Evolutionary conservation across 2,113 vertebrate genomes (phyloP), one percentile per base, ranked within the genome.

Genomic region (Synchiropus splendidus): DNA sequence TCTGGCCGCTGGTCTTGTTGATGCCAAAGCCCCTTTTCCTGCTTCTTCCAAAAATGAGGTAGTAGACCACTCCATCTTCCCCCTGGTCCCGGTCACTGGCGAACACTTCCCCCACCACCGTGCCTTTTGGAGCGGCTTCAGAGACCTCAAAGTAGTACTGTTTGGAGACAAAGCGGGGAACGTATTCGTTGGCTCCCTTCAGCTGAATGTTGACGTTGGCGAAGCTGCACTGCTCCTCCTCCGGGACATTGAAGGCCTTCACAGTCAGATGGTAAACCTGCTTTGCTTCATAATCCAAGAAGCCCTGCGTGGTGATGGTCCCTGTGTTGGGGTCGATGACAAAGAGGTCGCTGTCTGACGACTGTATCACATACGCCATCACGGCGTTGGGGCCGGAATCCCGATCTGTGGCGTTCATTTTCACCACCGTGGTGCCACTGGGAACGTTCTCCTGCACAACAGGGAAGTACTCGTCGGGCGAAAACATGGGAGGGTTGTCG

Each of bases 61-160:
- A 99, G 52, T 89, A 88, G 13, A 99, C 95, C 54, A 92, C 83
- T 54, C 95, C 95, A 36, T 99, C 92, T 1, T 80, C 56, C 51
- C 95, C 95, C 70, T 89, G 81, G 60, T 98, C 95, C 32, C 95
- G 88, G 78, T 99, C 95, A n/a, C 92, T 96, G 74, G 95, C 95
- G 54, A 97, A 99, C 42, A 99, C 93, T 74, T 98, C 92, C 12
- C 95, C 95, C 11, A 98, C 80, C 45, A 89, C 40, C 12, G 89
- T 94, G 37, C 94, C 90, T 78, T 75, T 85, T 54, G 88, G 64
- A 34, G 92, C 91, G 13, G 90, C 91, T 83, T 99, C 95, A 41
- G 95, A 97, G 58, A 97, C 78, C 61, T 97, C 92, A 78, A 99
- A 99, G 76, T 92, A 92, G 78, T 97, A 99, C 58, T 94, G 87